Evolutionary conservation across 2,797 vertebrate species (phyloP).

Genomic region (Platyrinchus mystaceus): DNA sequence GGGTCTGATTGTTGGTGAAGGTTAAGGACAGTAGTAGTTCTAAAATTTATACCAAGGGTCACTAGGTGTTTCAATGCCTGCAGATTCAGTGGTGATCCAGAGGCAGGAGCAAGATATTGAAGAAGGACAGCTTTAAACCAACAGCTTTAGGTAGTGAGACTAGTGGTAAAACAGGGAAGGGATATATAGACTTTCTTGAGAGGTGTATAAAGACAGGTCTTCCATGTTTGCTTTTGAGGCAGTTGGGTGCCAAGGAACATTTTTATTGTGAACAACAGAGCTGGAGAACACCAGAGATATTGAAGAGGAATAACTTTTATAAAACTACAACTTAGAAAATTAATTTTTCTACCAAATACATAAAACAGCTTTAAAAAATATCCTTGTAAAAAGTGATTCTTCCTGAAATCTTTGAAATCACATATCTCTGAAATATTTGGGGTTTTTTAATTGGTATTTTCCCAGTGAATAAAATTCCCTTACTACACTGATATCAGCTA

Average conservation of each 20-base stretch:
- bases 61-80: neutral
- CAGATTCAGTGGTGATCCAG: neutral
- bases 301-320: neutral
- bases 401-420: neutral
- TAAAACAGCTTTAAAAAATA: neutral
- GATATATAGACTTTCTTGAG: neutral
- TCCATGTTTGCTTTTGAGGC: neutral
- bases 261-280: neutral
- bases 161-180: neutral
- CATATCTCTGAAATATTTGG: neutral
- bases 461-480: neutral
- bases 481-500: neutral
- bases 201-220: fast-evolving
- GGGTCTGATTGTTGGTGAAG: neutral
- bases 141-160: neutral
- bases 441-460: neutral
- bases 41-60: neutral
- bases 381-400: neutral
- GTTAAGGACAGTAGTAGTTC: neutral
- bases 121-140: neutral
- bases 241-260: neutral
- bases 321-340: neutral
- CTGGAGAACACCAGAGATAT: neutral
- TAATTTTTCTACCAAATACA: neutral
- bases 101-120: neutral